phyloP scores from a whole-genome alignment of 2,797 vertebrate genomes.

The Lithobates pipiens region DNA sequence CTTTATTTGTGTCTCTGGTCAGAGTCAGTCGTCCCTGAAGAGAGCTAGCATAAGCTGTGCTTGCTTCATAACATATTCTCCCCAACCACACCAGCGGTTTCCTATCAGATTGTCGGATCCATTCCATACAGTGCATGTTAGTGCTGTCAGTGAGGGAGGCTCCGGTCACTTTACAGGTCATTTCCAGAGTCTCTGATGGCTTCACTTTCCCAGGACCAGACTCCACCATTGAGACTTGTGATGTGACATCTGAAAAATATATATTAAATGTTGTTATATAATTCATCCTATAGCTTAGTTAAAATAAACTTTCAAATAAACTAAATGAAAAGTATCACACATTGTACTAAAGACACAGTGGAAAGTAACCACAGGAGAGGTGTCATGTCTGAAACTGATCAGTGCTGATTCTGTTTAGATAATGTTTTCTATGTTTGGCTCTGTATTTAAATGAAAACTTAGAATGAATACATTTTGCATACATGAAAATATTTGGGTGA shows the following conservation, averaged over 20 bases:
- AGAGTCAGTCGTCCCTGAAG: not conserved
- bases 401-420: not conserved
- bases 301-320: not conserved
- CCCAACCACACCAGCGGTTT: conserved; percentile 29
- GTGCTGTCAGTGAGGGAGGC: conserved; percentile 34
- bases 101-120: conserved; percentile 25
- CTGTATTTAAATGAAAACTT: not conserved
- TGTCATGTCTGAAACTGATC: not conserved
- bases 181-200: not conserved
- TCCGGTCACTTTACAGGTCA: conserved; percentile 39
- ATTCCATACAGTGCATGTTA: not conserved
- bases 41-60: not conserved
- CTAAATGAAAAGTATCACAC: not conserved
- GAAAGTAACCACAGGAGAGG: not conserved
- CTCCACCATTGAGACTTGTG: conserved; percentile 7
- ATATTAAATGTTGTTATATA: not conserved
- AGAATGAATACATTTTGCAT: not conserved
- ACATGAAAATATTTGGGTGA: not conserved
- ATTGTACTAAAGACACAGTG: not conserved
- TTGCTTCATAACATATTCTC: not conserved
- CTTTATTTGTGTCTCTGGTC: conserved; percentile 27
- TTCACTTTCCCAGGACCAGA: conserved; percentile 26
- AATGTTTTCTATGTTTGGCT: not conserved
- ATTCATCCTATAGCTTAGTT: not conserved
- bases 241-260: conserved; percentile 6